phyloP scores from a whole-genome alignment of 2,888 invertebrate species.

The Corythucha ciliata region DNA sequence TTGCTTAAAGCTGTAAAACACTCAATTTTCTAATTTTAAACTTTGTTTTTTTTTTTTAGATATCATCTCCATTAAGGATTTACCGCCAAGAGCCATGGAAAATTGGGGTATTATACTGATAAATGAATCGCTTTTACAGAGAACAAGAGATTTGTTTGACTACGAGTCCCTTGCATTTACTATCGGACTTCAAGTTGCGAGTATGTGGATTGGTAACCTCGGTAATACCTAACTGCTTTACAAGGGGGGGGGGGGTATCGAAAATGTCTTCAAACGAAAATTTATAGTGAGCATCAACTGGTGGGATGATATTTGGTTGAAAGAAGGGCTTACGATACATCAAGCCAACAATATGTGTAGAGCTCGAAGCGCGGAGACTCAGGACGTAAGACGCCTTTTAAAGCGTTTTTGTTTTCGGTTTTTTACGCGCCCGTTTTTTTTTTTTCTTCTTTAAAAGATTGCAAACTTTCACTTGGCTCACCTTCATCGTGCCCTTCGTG shows the following conservation, averaged over 20 bases:
- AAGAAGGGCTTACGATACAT: constrained; percentile 20
- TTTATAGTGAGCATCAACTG: constrained; percentile 19
- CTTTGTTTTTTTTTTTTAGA: constrained; percentile 9
- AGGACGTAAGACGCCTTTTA: too few species aligned
- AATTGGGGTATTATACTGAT: constrained; percentile 22
- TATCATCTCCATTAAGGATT: constrained; percentile 19
- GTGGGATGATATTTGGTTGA: constrained; percentile 25
- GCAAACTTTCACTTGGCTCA: too few species aligned
- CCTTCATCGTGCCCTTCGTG: too few species aligned
- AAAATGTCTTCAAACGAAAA: too few species aligned
- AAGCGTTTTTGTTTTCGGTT: too few species aligned
- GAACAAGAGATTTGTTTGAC: not conserved
- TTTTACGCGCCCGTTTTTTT: too few species aligned
- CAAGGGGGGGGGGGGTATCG: too few species aligned
- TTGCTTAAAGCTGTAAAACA: not conserved
- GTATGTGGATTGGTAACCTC: constrained; percentile 21
- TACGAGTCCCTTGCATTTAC: not conserved
- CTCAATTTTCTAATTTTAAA: not conserved
- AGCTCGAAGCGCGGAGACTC: too few species aligned
- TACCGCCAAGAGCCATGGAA: constrained; percentile 22
- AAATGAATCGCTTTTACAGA: constrained; percentile 10
- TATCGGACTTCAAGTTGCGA: constrained; percentile 17
- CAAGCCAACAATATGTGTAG: too few species aligned
- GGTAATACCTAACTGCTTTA: constrained; percentile 12
- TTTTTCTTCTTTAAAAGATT: too few species aligned